Base-by-base conservation (phyloP, 1,140 invertebrate genomes). In the Meloidogyne chitwoodi region DNA sequence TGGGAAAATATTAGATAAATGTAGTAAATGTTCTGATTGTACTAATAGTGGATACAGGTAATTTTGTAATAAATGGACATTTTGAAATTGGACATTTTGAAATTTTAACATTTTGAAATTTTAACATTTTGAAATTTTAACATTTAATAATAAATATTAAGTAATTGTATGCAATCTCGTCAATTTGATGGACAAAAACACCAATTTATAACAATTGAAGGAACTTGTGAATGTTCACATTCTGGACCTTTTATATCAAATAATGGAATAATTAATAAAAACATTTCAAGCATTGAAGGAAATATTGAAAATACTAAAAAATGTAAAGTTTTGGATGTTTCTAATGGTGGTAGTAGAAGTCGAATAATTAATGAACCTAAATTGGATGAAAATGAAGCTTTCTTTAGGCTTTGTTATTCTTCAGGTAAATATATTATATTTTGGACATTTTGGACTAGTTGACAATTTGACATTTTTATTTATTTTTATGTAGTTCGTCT, bases 371-470 rank as follows among this genome's bases (percentile, higher is more conserved):
- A 6, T 67, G 65, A 41, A 67, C 65, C 65, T 34, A 67, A 31
- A 67, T n/a, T 75, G 19, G 74, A 38, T 4, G 19, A 22, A 27
- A 72, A 69, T 22, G 38, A 22, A 16, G 29, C 27, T 19, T 14
- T 79, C 12, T 44, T 41, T 12, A 31, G 79, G 19, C 24, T 79
- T 27, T 78, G 79, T 62, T 76, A 79, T 64, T 29, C 22, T 76
- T 44, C 44, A 22, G 48, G 69, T 80, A 65, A 24, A 31, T 22
- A 41, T 31, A 22, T 22, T 74, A 41, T 2, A 8, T 19, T 34
- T 34, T 27, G 24, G 3, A 34, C 12, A 41, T 34, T 31, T 22
- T 24, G 67, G 14, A 26, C 2, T 16, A 29, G 41, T 74, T 75
- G 34, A 29, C 27, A 68, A 3, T 68, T 24, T 29, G 16, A 2